Evolutionary conservation across 2,113 vertebrate genomes (phyloP), one percentile per base, ranked within the genome.

Genomic region (Labeo rohita): DNA sequence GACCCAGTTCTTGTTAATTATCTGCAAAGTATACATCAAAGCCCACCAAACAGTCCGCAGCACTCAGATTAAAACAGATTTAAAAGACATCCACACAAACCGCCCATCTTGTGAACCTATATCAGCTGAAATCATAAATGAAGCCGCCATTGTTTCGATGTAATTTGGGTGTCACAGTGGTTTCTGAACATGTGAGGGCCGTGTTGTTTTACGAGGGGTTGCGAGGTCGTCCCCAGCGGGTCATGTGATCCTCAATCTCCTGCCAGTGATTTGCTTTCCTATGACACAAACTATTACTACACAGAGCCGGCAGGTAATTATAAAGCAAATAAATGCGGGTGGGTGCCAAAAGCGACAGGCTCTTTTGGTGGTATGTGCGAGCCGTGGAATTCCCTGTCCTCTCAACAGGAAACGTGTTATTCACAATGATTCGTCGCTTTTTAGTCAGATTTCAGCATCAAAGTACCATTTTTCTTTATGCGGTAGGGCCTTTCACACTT

Each of bases 181-280:
- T 91, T 91, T 87, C 90, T 90, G 47, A 79, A 84, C 18, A n/a
- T 56, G 63, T 80, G 76, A 84, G 45, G 90, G 90, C 93, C 91
- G 90, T 87, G 90, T 92, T 95, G 93, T 91, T 91, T 87, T 90
- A 91, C 93, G 89, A 92, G 94, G 94, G 94, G 94, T 94, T 94
- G 93, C 76, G 56, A 94, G 95, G 94, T 94, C 93, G 88, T 54
- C 94, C 93, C 92, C 93, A 93, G 90, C 89, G 93, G 92, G 93
- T 93, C 92, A 94, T 88, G 93, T 86, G 92, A 95, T 91, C 93
- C 89, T 39, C 52, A 92, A 89, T 73, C 82, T 84, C 88, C 92
- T 93, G 91, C 93, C 94, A 94, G 95, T 94, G 93, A 95, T 98
- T 98, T 97, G 97, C 95, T 98, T 97, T 97, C 89, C 83, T 96